phyloP scores from a whole-genome alignment of 2,888 invertebrate species.

The Micropterix aruncella region DNA sequence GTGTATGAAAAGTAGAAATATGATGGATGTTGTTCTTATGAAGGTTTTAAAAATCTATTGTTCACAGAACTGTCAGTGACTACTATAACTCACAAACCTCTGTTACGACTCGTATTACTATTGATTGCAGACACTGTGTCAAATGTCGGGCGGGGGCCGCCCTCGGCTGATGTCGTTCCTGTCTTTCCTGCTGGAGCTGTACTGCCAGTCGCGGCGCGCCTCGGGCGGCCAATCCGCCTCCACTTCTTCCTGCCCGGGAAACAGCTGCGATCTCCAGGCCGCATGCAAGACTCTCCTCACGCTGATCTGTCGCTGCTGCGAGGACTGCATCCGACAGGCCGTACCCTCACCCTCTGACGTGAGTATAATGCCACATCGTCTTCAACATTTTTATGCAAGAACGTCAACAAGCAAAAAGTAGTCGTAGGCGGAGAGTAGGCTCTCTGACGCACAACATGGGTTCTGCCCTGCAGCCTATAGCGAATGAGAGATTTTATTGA shows the following conservation, averaged over 20 bases:
- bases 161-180: conserved; percentile 71
- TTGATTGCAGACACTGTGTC: conserved; percentile 36
- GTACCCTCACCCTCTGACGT: conserved; percentile 72
- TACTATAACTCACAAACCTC: neutral
- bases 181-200: conserved; percentile 83
- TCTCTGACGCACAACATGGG: too few species aligned
- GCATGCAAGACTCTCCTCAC: conserved; percentile 67
- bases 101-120: conserved; percentile 3
- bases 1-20: too few species aligned
- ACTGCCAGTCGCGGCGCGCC: conserved; percentile 68
- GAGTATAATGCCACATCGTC: too few species aligned
- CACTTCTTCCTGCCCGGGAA: conserved; percentile 6
- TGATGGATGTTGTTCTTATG: too few species aligned
- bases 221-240: conserved; percentile 35
- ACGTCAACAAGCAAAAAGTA: too few species aligned
- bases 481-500: too few species aligned
- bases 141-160: conserved; percentile 43
- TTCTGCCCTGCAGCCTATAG: too few species aligned
- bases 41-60: too few species aligned
- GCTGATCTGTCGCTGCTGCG: conserved; percentile 78
- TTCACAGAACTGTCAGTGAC: conserved; percentile 7
- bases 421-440: too few species aligned
- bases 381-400: too few species aligned
- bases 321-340: conserved; percentile 73
- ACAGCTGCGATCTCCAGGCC: conserved; percentile 35